Base-by-base conservation (phyloP, 2,888 invertebrate genomes). In the Sminthurinus aureus region DNA sequence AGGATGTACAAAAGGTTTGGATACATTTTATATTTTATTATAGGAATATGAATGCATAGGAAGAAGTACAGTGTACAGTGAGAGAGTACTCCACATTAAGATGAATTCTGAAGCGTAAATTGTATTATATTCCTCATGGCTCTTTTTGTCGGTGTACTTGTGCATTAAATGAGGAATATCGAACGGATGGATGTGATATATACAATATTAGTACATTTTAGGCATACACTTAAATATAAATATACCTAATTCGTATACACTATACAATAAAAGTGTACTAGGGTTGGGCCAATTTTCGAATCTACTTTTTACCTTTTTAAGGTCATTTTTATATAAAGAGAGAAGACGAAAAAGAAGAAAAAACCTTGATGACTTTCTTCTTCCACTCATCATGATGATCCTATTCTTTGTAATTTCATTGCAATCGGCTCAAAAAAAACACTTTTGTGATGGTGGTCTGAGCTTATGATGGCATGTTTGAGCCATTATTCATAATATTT, bases 401-500 rank as follows among this genome's bases (percentile, higher is more conserved):
- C 18, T 58, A 13, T 58, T 58, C 18, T 58, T 58, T 18, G 58
- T 58, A 58, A 15, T 58, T 18, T 58, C 18, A 13, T 58, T 58
- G 58, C 18, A 58, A 58, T 18, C 58, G 58, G 58, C 58, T 58
- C 15, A 58, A 58, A 38, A 38, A 38, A 38, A 38, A 38, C 38
- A 58, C 58, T 58, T 58, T 58, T 58, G 58, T 58, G 58, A 18
- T 58, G 58, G 58, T 58, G 38, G 38, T 38, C 38, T 38, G 38
- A 38, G 38, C 38, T 38, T 38, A 38, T 38, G 38, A 38, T 38
- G 38, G 38, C 6, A 38, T 38, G 38, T 50, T 75, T 75, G 75
- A 51, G 75, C 51, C 75, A 75, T 75, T 75, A 75, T 75, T 75
- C 50, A 50, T 18, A 58, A 15, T 58, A 58, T 58, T 58, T 52